phyloP scores from a whole-genome alignment of 2,888 invertebrate genomes.

The Stenurella melanura region DNA sequence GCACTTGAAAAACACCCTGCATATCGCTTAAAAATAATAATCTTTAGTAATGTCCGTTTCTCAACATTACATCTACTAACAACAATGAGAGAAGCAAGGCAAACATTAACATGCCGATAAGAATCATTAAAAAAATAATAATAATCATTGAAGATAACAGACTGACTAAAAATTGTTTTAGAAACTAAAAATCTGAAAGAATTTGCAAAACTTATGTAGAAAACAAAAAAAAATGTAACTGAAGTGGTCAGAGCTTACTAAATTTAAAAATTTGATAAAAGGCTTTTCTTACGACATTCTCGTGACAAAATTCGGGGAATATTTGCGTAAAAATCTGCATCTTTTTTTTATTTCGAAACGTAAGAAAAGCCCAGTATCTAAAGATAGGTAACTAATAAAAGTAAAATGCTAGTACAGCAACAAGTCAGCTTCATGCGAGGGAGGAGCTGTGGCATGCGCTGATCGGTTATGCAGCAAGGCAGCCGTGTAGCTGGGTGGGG shows the following conservation, averaged over 20 bases:
- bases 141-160: background rate
- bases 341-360: background rate
- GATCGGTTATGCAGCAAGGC: constrained; percentile 75
- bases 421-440: constrained; percentile 73
- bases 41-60: background rate
- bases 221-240: background rate
- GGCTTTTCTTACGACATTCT: background rate
- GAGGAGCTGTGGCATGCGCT: constrained; percentile 67
- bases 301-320: no score
- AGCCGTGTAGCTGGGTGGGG: constrained; percentile 79
- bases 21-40: constrained; percentile 2
- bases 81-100: background rate
- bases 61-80: background rate
- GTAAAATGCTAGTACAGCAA: constrained; percentile 69
- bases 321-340: background rate
- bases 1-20: background rate
- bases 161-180: background rate
- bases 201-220: background rate
- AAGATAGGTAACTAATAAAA: constrained; percentile 54
- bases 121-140: background rate
- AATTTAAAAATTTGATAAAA: background rate
- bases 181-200: background rate
- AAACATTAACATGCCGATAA: background rate
- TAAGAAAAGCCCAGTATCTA: background rate
- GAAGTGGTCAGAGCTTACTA: background rate